phyloP scores from a whole-genome alignment of 1,140 invertebrate species.

The Drosophila nigromelanica region DNA sequence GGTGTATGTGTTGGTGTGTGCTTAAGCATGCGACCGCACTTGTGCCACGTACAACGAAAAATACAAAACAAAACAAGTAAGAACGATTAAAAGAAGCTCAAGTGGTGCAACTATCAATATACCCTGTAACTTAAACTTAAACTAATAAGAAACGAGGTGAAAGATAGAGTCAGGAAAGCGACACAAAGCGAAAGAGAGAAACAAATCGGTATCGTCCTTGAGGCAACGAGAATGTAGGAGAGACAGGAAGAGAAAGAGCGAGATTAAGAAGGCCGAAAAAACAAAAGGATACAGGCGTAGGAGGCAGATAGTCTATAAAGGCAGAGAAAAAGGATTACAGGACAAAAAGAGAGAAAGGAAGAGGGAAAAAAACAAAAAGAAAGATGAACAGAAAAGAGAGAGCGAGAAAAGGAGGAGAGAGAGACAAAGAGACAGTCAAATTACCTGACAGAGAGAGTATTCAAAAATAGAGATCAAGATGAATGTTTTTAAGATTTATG shows the following conservation, averaged over 20 bases:
- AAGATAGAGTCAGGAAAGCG: neutral
- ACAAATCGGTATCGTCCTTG: neutral
- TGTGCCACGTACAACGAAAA: conserved; percentile 73
- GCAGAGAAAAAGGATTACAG: no score
- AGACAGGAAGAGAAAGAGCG: neutral
- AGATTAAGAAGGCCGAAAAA: neutral
- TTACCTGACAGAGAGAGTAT: no score
- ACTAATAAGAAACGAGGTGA: neutral
- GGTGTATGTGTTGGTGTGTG: conserved; percentile 50
- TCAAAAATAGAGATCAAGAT: no score
- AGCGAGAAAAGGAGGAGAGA: neutral
- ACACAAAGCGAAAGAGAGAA: neutral
- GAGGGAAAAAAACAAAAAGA: neutral
- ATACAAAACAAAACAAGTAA: conserved; percentile 51
- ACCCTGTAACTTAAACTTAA: conserved; percentile 22
- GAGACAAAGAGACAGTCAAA: neutral
- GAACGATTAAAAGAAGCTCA: conserved; percentile 16
- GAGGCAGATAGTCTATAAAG: no score
- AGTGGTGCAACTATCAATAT: neutral
- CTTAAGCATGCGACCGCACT: conserved; percentile 80
- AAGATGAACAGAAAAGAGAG: no score
- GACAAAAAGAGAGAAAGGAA: neutral
- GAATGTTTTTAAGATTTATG: no score
- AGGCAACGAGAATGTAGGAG: no score
- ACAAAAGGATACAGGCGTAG: no score